A percentile compares a stretch with the other conserved stretches of the same genome.
Conservation (phyloP, 2,797 vertebrate species). For the Anas bernieri region DNA sequence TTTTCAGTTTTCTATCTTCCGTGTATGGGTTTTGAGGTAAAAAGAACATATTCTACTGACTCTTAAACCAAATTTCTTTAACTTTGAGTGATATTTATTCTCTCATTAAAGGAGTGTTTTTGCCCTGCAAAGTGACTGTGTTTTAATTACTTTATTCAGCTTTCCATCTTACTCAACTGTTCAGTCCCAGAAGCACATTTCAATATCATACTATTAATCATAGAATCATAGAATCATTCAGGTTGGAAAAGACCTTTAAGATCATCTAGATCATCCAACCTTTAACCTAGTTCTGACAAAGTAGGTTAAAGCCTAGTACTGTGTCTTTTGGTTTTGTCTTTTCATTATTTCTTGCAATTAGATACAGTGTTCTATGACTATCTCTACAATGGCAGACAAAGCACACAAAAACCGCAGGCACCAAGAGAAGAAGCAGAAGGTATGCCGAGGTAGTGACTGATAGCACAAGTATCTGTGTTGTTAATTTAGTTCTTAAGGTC, state of each 20-base stretch:
- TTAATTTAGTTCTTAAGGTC: not conserved
- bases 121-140: not conserved
- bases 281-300: too few species aligned
- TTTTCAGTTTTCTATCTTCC: not conserved
- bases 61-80: not conserved
- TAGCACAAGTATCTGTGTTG: not conserved
- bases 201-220: not conserved
- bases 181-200: not conserved
- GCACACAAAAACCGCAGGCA: not conserved
- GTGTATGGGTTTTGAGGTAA: not conserved
- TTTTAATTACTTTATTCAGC: not conserved
- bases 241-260: too few species aligned
- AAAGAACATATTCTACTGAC: not conserved
- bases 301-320: too few species aligned
- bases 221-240: too few species aligned
- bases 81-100: not conserved
- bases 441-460: not conserved
- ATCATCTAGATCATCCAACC: too few species aligned
- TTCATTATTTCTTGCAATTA: not conserved
- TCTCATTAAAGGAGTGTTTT: not conserved
- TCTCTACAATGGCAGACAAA: not conserved
- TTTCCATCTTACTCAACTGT: not conserved
- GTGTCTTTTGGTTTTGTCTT: not conserved
- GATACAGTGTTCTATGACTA: not conserved
- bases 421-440: not conserved